Percentiles rank a stretch among this genome's conserved stretches.
These are phyloP conservation scores for Bombycilla garrulus DNA, from an alignment of 2,113 vertebrate species.

Conservation along the genomic window DNA sequence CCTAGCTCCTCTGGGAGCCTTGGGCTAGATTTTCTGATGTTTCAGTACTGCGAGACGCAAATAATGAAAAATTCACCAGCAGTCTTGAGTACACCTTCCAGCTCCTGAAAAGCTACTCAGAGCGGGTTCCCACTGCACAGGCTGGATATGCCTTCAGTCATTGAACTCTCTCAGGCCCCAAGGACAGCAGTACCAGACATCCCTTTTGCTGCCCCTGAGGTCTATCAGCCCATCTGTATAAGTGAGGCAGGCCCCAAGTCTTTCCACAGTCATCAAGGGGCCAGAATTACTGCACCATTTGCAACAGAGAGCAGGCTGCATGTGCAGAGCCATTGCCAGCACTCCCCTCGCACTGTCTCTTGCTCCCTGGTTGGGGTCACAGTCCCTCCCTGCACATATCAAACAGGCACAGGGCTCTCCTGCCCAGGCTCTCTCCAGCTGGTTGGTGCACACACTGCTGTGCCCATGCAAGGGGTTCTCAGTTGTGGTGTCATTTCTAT, in stretches of 20 bases:
- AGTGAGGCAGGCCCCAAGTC: background rate
- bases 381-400: background rate
- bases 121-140: background rate
- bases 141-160: background rate
- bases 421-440: background rate
- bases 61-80: background rate
- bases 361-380: background rate
- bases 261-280: background rate
- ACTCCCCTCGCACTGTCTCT: accelerated
- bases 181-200: background rate
- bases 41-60: background rate
- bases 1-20: background rate
- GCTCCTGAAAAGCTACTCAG: background rate
- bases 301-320: background rate
- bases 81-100: background rate
- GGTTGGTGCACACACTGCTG: background rate
- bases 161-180: background rate
- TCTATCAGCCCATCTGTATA: background rate
- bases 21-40: background rate
- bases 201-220: background rate
- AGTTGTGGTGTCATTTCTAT: background rate
- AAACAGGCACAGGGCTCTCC: background rate
- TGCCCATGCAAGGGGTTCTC: background rate
- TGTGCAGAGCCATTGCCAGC: background rate
- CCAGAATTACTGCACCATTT: background rate